These are phyloP conservation scores for Listronotus bonariensis DNA, from an alignment of 1,140 invertebrate species.

Conservation along the genomic window DNA sequence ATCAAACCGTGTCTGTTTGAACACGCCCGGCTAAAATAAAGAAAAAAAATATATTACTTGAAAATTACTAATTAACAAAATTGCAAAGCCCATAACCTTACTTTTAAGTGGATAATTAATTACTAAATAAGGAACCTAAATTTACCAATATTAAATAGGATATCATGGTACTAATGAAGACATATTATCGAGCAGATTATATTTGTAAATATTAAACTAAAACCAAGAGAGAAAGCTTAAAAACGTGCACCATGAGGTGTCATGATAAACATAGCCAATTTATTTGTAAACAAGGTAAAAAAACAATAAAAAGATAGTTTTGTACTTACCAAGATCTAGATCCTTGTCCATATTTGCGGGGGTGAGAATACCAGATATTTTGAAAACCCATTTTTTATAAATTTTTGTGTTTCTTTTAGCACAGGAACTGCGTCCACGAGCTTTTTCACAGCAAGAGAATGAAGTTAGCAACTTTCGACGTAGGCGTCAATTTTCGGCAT, in stretches of 20 bases:
- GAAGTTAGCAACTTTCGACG: background rate
- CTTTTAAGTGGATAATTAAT: background rate
- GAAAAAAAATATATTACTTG: background rate
- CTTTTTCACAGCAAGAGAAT: slow-evolving; percentile 10
- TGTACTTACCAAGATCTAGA: slow-evolving; percentile 88
- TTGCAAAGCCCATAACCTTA: slow-evolving; percentile 9
- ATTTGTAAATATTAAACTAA: too few species aligned
- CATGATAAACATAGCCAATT: background rate
- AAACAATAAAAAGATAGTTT: background rate
- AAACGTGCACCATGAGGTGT: slow-evolving; percentile 5
- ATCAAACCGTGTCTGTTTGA: slow-evolving; percentile 96
- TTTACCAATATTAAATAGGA: too few species aligned
- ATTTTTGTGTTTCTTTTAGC: background rate
- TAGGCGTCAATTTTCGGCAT: background rate
- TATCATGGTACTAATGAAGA: too few species aligned
- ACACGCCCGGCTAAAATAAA: slow-evolving; percentile 87
- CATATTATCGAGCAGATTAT: too few species aligned
- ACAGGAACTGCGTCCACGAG: background rate
- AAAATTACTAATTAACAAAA: background rate
- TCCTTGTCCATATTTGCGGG: slow-evolving; percentile 94
- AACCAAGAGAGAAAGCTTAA: too few species aligned
- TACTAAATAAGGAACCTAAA: background rate
- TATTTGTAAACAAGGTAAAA: background rate
- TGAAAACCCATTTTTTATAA: slow-evolving; percentile 85
- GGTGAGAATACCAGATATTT: slow-evolving; percentile 97